A percentile compares a stretch with the other conserved stretches of the same genome.
These are phyloP conservation scores for Blennius ocellaris DNA, from an alignment of 2,113 vertebrate species.

Conservation along the genomic window DNA sequence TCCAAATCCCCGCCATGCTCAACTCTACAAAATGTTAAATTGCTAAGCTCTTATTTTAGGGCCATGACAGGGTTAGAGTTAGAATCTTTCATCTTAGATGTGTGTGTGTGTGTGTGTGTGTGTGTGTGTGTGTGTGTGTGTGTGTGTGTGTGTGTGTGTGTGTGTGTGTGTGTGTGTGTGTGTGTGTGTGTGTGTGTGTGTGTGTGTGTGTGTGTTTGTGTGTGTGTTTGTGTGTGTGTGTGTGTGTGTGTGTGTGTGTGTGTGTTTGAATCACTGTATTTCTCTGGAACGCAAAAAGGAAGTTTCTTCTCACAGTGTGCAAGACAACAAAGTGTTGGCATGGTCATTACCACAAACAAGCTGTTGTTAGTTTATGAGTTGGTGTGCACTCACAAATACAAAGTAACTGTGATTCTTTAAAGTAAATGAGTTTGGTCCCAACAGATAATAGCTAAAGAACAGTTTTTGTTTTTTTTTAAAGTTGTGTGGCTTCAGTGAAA, in stretches of 20 bases:
- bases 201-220: too few species aligned
- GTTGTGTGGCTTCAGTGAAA: conserved; percentile 18
- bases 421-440: background rate
- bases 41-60: too few species aligned
- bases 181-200: too few species aligned
- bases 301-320: conserved; percentile 55
- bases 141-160: conserved; percentile 13
- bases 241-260: background rate
- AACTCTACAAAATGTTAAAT: too few species aligned
- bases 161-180: too few species aligned
- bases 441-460: background rate
- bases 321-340: conserved; percentile 44
- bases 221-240: conserved; percentile 4
- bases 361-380: conserved; percentile 53
- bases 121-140: too few species aligned
- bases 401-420: conserved; percentile 8
- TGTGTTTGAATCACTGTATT: conserved; percentile 3
- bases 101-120: conserved; percentile 11
- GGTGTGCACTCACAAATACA: conserved; percentile 2
- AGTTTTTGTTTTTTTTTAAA: background rate
- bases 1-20: too few species aligned
- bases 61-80: too few species aligned
- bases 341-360: conserved; percentile 60
- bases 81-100: too few species aligned
- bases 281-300: conserved; percentile 30